These are phyloP conservation scores for Periophthalmodon schlosseri DNA, from an alignment of 2,113 vertebrate species.

Conservation along the genomic window DNA sequence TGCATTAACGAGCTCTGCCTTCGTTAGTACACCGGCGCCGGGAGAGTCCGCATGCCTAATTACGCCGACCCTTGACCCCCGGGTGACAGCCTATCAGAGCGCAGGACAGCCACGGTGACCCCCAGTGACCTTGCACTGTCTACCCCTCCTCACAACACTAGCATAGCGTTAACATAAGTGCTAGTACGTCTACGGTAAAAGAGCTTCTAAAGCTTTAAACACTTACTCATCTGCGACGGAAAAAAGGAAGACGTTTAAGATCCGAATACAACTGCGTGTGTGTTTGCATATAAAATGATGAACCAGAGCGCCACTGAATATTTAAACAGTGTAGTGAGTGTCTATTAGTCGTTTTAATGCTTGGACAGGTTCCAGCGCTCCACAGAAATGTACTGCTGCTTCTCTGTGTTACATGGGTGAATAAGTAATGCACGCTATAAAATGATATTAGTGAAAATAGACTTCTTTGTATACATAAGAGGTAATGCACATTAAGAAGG, in stretches of 20 bases:
- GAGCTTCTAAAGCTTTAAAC: slow-evolving; percentile 26
- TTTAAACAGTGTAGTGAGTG: slow-evolving; percentile 7
- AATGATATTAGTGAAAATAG: not conserved
- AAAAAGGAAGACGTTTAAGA: slow-evolving; percentile 13
- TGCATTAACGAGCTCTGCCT: slow-evolving; percentile 73
- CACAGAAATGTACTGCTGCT: not conserved
- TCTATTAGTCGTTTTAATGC: slow-evolving; percentile 8
- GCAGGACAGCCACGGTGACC: slow-evolving; percentile 73
- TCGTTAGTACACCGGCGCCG: slow-evolving; percentile 63
- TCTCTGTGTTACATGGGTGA: slow-evolving; percentile 5
- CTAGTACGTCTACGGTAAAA: slow-evolving; percentile 32
- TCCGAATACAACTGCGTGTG: not conserved
- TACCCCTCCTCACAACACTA: slow-evolving; percentile 71
- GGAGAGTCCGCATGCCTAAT: slow-evolving; percentile 72
- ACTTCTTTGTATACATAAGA: not conserved
- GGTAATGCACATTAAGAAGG: not conserved
- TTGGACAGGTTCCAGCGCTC: not conserved
- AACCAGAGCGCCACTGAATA: not conserved
- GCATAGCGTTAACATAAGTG: slow-evolving; percentile 65
- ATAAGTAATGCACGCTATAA: not conserved
- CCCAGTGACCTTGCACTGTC: slow-evolving; percentile 70
- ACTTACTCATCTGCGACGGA: slow-evolving; percentile 19
- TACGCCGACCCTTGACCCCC: slow-evolving; percentile 64
- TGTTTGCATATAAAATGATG: not conserved
- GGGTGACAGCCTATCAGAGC: slow-evolving; percentile 78